Percentiles rank a stretch among this genome's conserved stretches.
Conservation (phyloP, 2,113 vertebrate species). For the Prunella himalayana region DNA sequence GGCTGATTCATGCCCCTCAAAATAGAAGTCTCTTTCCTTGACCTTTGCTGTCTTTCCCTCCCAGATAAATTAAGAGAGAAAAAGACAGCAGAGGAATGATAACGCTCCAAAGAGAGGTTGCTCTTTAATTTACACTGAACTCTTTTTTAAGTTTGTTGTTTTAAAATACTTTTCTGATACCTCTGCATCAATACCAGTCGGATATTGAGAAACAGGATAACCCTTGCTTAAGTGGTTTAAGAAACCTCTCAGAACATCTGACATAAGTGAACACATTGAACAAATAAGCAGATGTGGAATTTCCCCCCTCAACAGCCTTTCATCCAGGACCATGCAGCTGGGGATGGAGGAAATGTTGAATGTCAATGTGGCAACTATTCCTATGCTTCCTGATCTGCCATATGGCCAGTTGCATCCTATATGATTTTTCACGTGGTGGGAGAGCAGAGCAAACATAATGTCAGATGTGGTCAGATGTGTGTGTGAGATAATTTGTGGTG, state of each 20-base stretch:
- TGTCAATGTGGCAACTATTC: not conserved
- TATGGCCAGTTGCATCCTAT: not conserved
- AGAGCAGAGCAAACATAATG: not conserved
- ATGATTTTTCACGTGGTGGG: not conserved
- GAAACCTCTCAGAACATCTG: slow-evolving; percentile 37
- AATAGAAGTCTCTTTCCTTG: not conserved
- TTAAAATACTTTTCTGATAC: slow-evolving; percentile 30
- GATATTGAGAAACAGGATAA: slow-evolving; percentile 56
- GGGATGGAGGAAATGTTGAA: not conserved
- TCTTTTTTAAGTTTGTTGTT: slow-evolving; percentile 18
- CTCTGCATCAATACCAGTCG: not conserved
- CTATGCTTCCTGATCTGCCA: not conserved
- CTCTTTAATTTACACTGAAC: not conserved
- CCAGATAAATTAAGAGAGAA: not conserved
- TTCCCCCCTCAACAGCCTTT: not conserved
- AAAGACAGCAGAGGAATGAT: not conserved
- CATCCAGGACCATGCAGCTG: not conserved
- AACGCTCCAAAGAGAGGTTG: not conserved
- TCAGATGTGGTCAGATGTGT: no score
- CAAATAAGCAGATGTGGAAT: slow-evolving; percentile 43
- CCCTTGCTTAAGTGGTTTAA: slow-evolving; percentile 57
- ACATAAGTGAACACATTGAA: slow-evolving; percentile 35
- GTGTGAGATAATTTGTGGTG: not conserved
- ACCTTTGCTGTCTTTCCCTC: not conserved
- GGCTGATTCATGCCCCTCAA: not conserved